Base-by-base conservation (phyloP, 1,140 invertebrate species). In the Saccostrea glomerata region DNA sequence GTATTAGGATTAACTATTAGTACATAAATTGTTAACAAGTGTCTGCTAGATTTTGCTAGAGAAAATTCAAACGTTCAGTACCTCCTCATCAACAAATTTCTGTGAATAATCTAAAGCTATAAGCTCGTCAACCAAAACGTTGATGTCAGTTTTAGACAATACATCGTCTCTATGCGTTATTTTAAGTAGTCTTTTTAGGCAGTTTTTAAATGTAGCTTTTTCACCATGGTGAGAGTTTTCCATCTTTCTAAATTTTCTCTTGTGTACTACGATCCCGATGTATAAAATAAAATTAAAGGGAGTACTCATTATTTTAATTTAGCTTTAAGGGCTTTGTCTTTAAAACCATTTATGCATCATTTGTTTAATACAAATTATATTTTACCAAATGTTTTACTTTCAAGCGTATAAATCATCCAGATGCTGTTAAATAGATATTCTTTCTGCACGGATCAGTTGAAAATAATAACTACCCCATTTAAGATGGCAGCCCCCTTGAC, bases 81-180 rank as follows among this genome's bases (percentile, higher is more conserved):
- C 89, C 83, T 91, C 89, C 77, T 91, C 90, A 47, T 56, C 84
- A 17, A 89, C 91, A 84, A 90, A 88, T 84, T 91, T 88, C 20
- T 73, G 47, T 6, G 88, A 90, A 90, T 93, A 93, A 86, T 94
- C 93, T 82, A 93, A 90, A 15, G 94, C 92, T 88, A 93, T 93
- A 13, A 94, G 85, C 84, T 94, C 92, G 86, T 94, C 94, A 36
- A 94, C 83, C 20, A 94, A 86, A 56, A 93, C 73, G 88, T 94
- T 94, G 0, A 94, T 66, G 82, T 93, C 92, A 12, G 89, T 92
- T 83, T 90, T 92, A n/a, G 88, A 89, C 47, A 63, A 82, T 36
- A 93, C 92, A 77, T 93, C 93, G 20, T 92, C 92, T 85, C 85
- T 89, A 58, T 91, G 91, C 30, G 85, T 36, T 89, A 92, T 93